Percentiles rank a stretch among this genome's conserved stretches.
Evolutionary conservation across 1,140 invertebrate genomes (phyloP).

Genomic region (Orius insidiosus): DNA sequence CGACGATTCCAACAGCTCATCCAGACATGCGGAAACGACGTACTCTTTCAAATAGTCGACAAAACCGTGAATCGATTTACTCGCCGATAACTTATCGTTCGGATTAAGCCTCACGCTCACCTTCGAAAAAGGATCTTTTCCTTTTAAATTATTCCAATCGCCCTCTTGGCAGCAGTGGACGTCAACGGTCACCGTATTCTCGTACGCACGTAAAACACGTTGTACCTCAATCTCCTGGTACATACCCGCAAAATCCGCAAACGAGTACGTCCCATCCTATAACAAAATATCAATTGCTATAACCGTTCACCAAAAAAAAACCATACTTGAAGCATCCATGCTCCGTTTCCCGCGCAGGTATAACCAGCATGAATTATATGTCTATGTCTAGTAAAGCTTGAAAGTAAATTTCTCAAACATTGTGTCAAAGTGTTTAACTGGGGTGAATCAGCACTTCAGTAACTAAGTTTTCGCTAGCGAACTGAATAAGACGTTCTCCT

Average conservation of each 20-base stretch:
- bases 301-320: not conserved
- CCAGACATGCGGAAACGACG: slow-evolving; percentile 51
- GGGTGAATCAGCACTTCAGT: slow-evolving; percentile 87
- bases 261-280: slow-evolving; percentile 85
- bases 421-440: slow-evolving; percentile 83
- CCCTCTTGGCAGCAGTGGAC: slow-evolving; percentile 64
- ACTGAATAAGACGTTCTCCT: slow-evolving; percentile 89
- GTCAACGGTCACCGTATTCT: slow-evolving; percentile 71
- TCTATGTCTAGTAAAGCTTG: slow-evolving; percentile 78
- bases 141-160: slow-evolving; percentile 57
- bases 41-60: slow-evolving; percentile 58
- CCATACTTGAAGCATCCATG: slow-evolving; percentile 83
- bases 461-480: slow-evolving; percentile 82
- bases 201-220: slow-evolving; percentile 72
- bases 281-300: slow-evolving; percentile 16
- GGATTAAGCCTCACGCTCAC: slow-evolving; percentile 66
- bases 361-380: slow-evolving; percentile 93
- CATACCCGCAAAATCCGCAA: slow-evolving; percentile 73
- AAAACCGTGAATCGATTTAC: slow-evolving; percentile 24
- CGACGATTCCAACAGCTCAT: slow-evolving; percentile 73
- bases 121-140: slow-evolving; percentile 57
- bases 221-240: slow-evolving; percentile 86
- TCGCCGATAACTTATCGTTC: slow-evolving; percentile 55
- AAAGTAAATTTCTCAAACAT: slow-evolving; percentile 82
- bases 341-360: slow-evolving; percentile 78